Evolutionary conservation across 2,888 invertebrate genomes (phyloP), one percentile per base, ranked within the genome.

Genomic region (Drosophila dives): DNA sequence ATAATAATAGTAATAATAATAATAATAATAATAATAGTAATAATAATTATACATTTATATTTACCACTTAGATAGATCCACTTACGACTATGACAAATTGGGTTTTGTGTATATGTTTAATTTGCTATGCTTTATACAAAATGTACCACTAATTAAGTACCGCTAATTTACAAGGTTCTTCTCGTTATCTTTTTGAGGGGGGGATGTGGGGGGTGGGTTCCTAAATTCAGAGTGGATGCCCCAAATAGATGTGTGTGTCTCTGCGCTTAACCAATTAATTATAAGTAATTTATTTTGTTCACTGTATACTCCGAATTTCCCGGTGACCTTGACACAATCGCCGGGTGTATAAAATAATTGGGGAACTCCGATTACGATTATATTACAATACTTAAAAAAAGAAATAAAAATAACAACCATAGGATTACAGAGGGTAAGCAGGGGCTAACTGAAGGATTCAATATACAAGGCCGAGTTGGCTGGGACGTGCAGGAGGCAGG

Each of bases 231-330:
- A 59, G 36, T 45, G 50, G 29, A n/a, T 50, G 63, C 66, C 71
- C 76, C 33, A 77, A 48, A 48, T 76, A 81, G 71, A 77, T 77
- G 34, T 70, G 42, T 62, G 72, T 49, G 26, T 26, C 40, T 60
- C 36, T 12, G n/a, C 49, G 42, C 81, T 89, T 78, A 80, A 62
- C 82, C 82, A 85, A 87, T 86, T 91, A 93, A 89, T 65, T 89
- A 89, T 36, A 61, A 48, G 53, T 80, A 67, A 36, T 40, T 53
- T 67, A 78, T 55, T 93, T 59, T 81, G 53, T 93, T 93, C 93
- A 92, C 93, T 93, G 93, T 88, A 91, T 92, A 81, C 80, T 91
- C 93, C 93, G 92, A 93, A 91, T 90, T 59, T 48, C 70, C 69
- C 63, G 65, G 29, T n/a, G 63, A 64, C 48, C 54, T 38, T 33